Evolutionary conservation across 2,113 vertebrate species (phyloP), one percentile per base, ranked within the genome.

Genomic region (Neogobius melanostomus): DNA sequence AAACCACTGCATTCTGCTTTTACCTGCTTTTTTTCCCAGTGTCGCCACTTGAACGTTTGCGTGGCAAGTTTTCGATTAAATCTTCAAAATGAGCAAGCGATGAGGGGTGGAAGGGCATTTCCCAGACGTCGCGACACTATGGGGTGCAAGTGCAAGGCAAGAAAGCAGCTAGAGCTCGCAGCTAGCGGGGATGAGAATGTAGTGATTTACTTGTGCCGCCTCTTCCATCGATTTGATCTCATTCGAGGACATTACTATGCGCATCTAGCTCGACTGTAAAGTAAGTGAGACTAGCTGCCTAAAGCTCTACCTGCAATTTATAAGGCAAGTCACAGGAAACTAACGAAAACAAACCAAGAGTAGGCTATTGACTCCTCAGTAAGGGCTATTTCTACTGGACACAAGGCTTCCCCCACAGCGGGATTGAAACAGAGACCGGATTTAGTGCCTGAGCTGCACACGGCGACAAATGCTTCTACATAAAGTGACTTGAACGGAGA

Each of bases 251-350:
- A 71, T 56, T 28, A 10, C 11, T 54, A 47, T 67, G 69, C 42
- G 71, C 15, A 59, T 46, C 72, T 51, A 44, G 77, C 69, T 68
- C 15, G 62, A 57, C 72, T 42, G 11, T 49, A 53, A 52, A 17
- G 48, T 17, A 64, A 69, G 79, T 63, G 68, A 74, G 63, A 77
- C 75, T 82, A 82, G 82, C 87, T 87, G 85, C 87, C 86, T 82
- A 74, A 75, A 72, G 73, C 80, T 81, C 79, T 77, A 84, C 83
- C 88, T 83, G 82, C 72, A 79, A 78, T 78, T 80, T 72, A 71
- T 88, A 91, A 91, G 86, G 91, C 87, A 88, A 87, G 71, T 87
- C 77, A 80, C 51, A 71, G 77, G 56, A 78, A 80, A 84, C 70
- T 50, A 68, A 44, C 45, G 4, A 67, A 75, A 59, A 62, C 69